Evolutionary conservation across 2,113 vertebrate species (phyloP), one percentile per base, ranked within the genome.

Genomic region (Eidolon helvum): DNA sequence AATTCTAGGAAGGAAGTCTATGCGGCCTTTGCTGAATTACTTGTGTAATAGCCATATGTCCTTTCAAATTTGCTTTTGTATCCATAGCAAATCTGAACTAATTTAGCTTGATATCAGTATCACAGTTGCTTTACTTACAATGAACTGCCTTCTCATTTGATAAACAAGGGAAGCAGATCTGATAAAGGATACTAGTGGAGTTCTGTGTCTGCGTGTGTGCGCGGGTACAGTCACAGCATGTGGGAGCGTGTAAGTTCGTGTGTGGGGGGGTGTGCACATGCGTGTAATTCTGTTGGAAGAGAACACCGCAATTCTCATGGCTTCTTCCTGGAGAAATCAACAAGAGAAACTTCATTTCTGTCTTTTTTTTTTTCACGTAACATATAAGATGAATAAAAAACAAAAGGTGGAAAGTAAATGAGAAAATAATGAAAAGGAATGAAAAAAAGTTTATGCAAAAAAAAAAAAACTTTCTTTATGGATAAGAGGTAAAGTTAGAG

Each of bases 11-110:
- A 96, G 80, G 21, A 87, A 93, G 79, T 57, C 19, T 78, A 7
- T 71, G 40, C 38, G 57, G 33, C 43, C 87, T 97, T 95, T 78
- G 50, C 22, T 86, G 78, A 95, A 69, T 96, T 53, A 74, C 78
- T 86, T 86, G 35, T 79, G 57, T 30, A 68, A 78, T 45, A 89
- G 61, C 82, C 30, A 10, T 48, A 50, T 63, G 68, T 89, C 85
- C 38, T 94, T 69, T 97, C 85, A 22, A 63, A 80, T 91, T 66
- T 95, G 16, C 72, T 95, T 89, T 90, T 83, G 72, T 83, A 75
- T 91, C 90, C 85, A 87, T 86, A 75, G 69, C 18, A 75, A 68
- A 96, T 90, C 79, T 91, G 72, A 78, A 88, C 61, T 78, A 69
- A 79, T 95, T 82, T 89, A 87, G 40, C 22, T 88, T 77, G 40